Evolutionary conservation across 2,888 invertebrate species (phyloP), one percentile per base, ranked within the genome.

Genomic region (Pilophorus perplexus): DNA sequence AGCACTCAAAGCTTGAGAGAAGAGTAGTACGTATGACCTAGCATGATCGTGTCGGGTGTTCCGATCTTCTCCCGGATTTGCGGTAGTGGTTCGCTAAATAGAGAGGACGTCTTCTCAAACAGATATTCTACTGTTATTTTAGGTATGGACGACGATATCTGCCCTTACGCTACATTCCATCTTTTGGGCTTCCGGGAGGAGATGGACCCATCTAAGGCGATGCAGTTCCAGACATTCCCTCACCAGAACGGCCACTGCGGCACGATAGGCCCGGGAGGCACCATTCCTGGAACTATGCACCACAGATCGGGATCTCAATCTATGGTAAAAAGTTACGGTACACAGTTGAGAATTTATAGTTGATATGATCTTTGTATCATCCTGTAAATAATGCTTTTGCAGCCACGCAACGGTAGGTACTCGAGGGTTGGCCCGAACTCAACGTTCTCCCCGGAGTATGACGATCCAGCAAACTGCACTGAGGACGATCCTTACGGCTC

Each of bases 141-240:
- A 89, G 92, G 92, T 77, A 91, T 93, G 88, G 93, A 95, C 77
- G 94, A 94, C 76, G 94, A 95, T 79, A 94, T 95, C 77, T 94
- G 94, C 80, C 95, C 95, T 44, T 95, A 95, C 80, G 95, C 95
- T 6, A 95, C 95, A 42, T 95, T 95, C 88, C 94, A 95, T 78
- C 83, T 93, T 75, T 85, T 93, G 67, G 93, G 93, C 73, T 93
- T 93, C 88, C 89, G 93, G 74, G 93, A 93, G 78, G 93, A 93
- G 83, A 93, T 93, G 92, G 93, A 93, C 78, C 93, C 92, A 50
- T 87, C 83, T 78, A 93, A 92, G 81, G 90, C 90, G 38, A 84
- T 91, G 87, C 83, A 91, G 80, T 91, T 92, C 86, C 83, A 92
- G 80, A 89, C 92, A 73, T 88, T 89, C 82, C 88, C 88, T 1